Percentiles rank a stretch among this genome's conserved stretches.
Conservation (phyloP, 1,140 invertebrate species). For the Drosophila aff. region DNA sequence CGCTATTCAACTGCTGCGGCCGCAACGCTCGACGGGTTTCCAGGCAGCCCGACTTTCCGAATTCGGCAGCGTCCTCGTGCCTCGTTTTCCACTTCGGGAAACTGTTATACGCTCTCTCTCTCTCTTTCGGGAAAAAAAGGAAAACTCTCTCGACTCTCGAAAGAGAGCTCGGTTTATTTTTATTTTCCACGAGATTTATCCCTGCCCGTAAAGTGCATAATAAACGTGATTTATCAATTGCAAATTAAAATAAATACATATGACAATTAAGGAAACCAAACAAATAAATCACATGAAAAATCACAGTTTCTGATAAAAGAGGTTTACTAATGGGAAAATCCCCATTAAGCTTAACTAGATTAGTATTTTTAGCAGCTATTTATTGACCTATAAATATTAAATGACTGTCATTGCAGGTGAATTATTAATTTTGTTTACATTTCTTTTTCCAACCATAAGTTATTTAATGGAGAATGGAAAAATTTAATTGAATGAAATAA, state of each 20-base stretch:
- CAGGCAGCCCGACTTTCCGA: slow-evolving; percentile 43
- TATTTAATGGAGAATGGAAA: not conserved
- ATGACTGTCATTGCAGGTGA: no score
- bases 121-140: not conserved
- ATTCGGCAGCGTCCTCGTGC: slow-evolving; percentile 17
- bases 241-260: slow-evolving; percentile 41
- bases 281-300: not conserved
- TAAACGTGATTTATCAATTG: slow-evolving; percentile 53
- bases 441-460: not conserved
- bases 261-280: slow-evolving; percentile 8
- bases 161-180: slow-evolving; percentile 16
- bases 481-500: not conserved
- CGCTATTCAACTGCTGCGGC: slow-evolving; percentile 69
- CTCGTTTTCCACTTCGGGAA: slow-evolving; percentile 35
- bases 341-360: not conserved
- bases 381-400: slow-evolving; percentile 13
- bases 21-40: slow-evolving; percentile 74
- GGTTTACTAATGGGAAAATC: not conserved
- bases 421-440: not conserved
- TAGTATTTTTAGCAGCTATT: not conserved
- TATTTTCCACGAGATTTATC: slow-evolving; percentile 70
- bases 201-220: slow-evolving; percentile 47
- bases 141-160: no score
- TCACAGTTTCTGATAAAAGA: no score
- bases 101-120: slow-evolving; percentile 43